Evolutionary conservation across 2,888 invertebrate genomes (phyloP), one percentile per base, ranked within the genome.

Genomic region (Micropterix aruncella): DNA sequence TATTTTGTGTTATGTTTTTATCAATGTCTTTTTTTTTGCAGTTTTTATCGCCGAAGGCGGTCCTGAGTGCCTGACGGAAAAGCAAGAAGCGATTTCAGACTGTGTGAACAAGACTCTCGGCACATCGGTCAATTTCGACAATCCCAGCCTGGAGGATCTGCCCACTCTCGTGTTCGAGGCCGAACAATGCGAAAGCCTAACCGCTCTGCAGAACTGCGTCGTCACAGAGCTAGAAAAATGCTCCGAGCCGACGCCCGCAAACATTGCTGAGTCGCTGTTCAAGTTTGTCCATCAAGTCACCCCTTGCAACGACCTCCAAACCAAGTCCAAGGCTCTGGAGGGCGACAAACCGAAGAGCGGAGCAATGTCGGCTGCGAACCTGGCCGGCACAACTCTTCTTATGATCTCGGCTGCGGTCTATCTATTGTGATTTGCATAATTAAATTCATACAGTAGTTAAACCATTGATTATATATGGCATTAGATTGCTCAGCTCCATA

Each of bases 11-110:
- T 18, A 9, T 36, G 41, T 42, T 1, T 16, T 40, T 40, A n/a
- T 38, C 41, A 12, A 15, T 7, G 15, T 41, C 46, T 50, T 41
- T 43, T 46, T 50, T 49, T 46, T 70, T 71, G 9, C 58, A 77
- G 83, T 88, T 53, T 89, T 89, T 57, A 82, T 88, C 45, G 80
- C 87, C 1, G 85, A 87, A 56, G 79, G 80, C n/a, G 88, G 88
- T 0, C 78, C 80, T 5, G 82, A 86, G 56, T 89, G 88, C 55
- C 65, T 87, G 47, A 54, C 71, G 45, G 66, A 71, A 1, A 77
- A 80, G 48, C 66, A 72, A 47, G 71, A 75, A 1, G 73, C 65
- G 1, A 68, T 88, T 27, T 70, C 75, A 54, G 57, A 65, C 2
- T 88, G 88, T 55, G 55, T 77, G 5, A 83, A 85, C 55, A 57